Percentiles rank a stretch among this genome's conserved stretches.
These are phyloP conservation scores for Gandaritis pyraliata DNA, from an alignment of 2,888 invertebrate genomes.

Conservation along the genomic window DNA sequence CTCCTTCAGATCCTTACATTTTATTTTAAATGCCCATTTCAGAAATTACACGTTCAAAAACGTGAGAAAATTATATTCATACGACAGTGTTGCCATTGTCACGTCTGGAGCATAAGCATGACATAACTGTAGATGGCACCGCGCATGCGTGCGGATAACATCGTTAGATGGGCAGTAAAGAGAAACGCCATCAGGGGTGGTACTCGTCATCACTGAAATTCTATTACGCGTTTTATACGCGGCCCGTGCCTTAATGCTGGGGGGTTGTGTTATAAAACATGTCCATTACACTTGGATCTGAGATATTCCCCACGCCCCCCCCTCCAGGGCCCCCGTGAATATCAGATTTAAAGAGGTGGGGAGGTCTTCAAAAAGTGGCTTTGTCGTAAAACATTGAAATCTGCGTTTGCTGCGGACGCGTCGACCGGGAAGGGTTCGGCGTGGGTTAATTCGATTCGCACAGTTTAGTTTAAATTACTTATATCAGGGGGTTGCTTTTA, in stretches of 20 bases:
- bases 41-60: slow-evolving; percentile 47
- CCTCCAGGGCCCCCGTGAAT: slow-evolving; percentile 45
- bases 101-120: slow-evolving; percentile 54
- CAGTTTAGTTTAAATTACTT: slow-evolving; percentile 82
- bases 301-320: slow-evolving; percentile 58
- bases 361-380: slow-evolving; percentile 56
- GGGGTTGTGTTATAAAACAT: slow-evolving; percentile 73
- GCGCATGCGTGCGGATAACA: slow-evolving; percentile 76
- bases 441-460: slow-evolving; percentile 75
- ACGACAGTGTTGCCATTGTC: slow-evolving; percentile 55
- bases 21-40: slow-evolving; percentile 45
- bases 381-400: slow-evolving; percentile 70
- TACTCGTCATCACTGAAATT: slow-evolving; percentile 75
- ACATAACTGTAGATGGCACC: slow-evolving; percentile 50
- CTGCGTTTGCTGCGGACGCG: slow-evolving; percentile 57
- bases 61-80: slow-evolving; percentile 52
- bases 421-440: slow-evolving; percentile 45
- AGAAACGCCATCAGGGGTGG: slow-evolving; percentile 60
- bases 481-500: slow-evolving; percentile 70
- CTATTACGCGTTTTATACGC: slow-evolving; percentile 82
- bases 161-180: slow-evolving; percentile 75
- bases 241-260: slow-evolving; percentile 72
- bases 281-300: slow-evolving; percentile 71
- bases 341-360: slow-evolving; percentile 48
- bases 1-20: slow-evolving; percentile 38